Base-by-base conservation (phyloP, 2,888 invertebrate genomes). In the Ornithoptera alexandrae region DNA sequence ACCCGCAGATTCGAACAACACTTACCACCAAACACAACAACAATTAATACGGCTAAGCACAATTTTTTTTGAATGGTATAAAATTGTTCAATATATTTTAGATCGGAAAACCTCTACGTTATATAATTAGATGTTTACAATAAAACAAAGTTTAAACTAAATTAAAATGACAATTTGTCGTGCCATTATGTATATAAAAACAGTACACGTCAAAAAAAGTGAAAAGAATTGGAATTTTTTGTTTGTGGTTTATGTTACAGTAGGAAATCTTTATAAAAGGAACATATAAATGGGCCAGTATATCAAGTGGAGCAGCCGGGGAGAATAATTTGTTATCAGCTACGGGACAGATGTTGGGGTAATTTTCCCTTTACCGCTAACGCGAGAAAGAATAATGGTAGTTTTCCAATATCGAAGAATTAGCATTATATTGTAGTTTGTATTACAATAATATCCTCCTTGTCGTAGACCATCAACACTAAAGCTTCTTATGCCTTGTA, bases 261-360 rank as follows among this genome's bases (percentile, higher is more conserved):
- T 46, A 20, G 56, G 2, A 20, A n/a, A 56, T 36, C 18, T 30
- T 60, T 22, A 22, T 30, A 61, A 22, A 39, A n/a, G 7, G 20
- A 36, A 68, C 8, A 63, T 59, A 68, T 68, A 58, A 77, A 78
- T 76, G 72, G 75, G 74, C 12, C 24, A 59, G 39, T 74, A 74
- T 76, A 79, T 81, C 77, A 81, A 77, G 71, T 67, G 67, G 71
- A 36, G 76, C 74, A 72, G 71, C 72, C 74, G 74, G 53, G 78
- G 74, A 76, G 70, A 73, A 80, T 78, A 79, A 82, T 79, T 76
- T 74, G 74, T 78, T 78, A 77, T 76, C 73, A 72, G 72, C 62
- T 30, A 56, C 69, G 72, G 70, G 74, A 74, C 71, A 78, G 73
- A 73, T 75, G 71, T 61, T 69, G 65, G 66, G 62, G 71, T 70